These are phyloP conservation scores for Diadema setosum DNA, from an alignment of 35 echinoderm and acorn worm genomes.

Conservation along the genomic window DNA sequence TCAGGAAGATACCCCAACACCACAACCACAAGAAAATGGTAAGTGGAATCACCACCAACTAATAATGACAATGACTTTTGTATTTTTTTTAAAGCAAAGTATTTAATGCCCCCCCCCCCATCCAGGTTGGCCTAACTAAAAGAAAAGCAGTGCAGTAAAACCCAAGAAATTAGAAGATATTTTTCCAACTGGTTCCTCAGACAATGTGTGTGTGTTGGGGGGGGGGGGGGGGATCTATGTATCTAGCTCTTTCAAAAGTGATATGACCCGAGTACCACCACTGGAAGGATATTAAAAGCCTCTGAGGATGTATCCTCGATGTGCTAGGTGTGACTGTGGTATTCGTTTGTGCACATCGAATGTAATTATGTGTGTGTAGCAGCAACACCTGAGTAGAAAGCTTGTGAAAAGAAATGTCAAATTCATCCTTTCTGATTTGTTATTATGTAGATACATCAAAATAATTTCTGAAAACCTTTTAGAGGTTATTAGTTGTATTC, in stretches of 20 bases:
- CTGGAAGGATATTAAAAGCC: too few species aligned
- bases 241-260: too few species aligned
- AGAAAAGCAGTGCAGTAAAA: not conserved
- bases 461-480: not conserved
- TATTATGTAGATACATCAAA: not conserved
- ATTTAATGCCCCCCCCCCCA: not conserved
- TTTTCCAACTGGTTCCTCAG: not conserved
- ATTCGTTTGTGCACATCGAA: too few species aligned
- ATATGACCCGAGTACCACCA: too few species aligned
- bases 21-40: slow-evolving; percentile 85
- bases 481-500: not conserved
- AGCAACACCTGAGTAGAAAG: not conserved
- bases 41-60: not conserved
- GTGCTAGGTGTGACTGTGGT: too few species aligned
- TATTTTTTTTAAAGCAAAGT: not conserved
- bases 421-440: not conserved
- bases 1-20: slow-evolving; percentile 76
- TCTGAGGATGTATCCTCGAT: too few species aligned
- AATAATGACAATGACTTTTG: not conserved
- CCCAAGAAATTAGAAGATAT: not conserved
- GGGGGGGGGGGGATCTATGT: too few species aligned
- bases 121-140: not conserved
- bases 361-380: too few species aligned
- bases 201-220: not conserved
- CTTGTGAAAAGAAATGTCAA: too few species aligned